Base-by-base conservation (phyloP, 2,888 invertebrate genomes). In the Drosophila paramelanica region DNA sequence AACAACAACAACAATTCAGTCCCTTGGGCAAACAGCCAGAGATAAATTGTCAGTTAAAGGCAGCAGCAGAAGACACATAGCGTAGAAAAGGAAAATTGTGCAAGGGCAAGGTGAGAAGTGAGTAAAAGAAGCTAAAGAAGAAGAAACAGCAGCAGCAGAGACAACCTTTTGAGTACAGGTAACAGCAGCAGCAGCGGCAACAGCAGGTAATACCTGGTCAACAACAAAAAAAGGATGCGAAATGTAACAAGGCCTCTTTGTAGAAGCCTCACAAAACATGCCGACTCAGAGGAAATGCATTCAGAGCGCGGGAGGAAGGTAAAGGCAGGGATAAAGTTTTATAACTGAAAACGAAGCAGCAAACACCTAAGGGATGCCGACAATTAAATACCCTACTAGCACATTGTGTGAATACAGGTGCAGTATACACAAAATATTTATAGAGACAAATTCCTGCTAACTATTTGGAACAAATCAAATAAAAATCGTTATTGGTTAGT, bases 31-130 rank as follows among this genome's bases (percentile, higher is more conserved):
- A 86, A 82, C 83, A 84, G 43, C 60, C 67, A 57, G 67, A 81
- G 83, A 84, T 86, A 86, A 84, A 86, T 84, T 84, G 87, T 86
- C 83, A 84, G 83, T 83, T 86, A 73, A 81, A 82, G 77, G 46
- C 39, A 71, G 53, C 53, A 57, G 38, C 60, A 58, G 65, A 45
- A 52, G 53, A 47, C 60, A 13, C 41, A 46, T 23, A 36, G 27
- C 46, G n/a, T 39, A 51, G 50, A 45, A 77, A 81, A 69, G 70
- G 77, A 77, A 86, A 86, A 81, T 83, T 86, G 83, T 83, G 83
- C 79, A 76, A 73, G 64, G 65, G 74, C 80, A 81, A 76, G 73
- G 73, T 73, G 78, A 67, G 82, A 81, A 59, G 27, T 36, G 20
- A 57, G 55, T 55, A 43, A 38, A 43, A 60, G 43, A 51, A 10